These are phyloP conservation scores for Aix galericulata DNA, from an alignment of 2,113 vertebrate species.

Conservation along the genomic window DNA sequence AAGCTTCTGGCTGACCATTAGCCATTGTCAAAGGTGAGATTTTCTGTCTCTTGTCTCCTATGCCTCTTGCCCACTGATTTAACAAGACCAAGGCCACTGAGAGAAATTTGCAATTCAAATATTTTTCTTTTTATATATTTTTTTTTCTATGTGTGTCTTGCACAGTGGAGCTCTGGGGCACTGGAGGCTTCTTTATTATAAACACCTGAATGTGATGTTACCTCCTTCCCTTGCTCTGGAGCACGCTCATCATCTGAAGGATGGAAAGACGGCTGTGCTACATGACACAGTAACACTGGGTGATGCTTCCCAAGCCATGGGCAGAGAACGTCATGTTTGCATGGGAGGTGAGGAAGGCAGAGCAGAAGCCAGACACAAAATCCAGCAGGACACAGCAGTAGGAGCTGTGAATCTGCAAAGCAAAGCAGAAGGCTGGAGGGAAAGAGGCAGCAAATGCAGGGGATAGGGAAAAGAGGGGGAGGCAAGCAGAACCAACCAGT, in stretches of 20 bases:
- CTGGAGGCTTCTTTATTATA: not conserved
- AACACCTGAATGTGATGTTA: not conserved
- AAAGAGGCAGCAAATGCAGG: not conserved
- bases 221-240: not conserved
- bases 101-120: not conserved
- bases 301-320: not conserved
- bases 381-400: not conserved
- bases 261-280: not conserved
- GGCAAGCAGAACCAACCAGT: not conserved
- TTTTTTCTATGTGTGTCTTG: not conserved
- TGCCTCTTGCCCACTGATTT: not conserved
- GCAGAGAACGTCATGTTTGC: not conserved
- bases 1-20: not conserved
- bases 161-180: not conserved
- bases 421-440: not conserved
- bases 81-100: not conserved
- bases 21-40: not conserved
- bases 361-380: not conserved
- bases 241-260: not conserved
- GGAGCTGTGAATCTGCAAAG: not conserved
- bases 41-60: not conserved
- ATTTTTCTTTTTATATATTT: not conserved
- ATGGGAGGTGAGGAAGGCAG: not conserved
- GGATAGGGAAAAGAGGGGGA: not conserved
- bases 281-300: accelerated